Base-by-base conservation (phyloP, 1,140 invertebrate species). In the Liolophura sinensis region DNA sequence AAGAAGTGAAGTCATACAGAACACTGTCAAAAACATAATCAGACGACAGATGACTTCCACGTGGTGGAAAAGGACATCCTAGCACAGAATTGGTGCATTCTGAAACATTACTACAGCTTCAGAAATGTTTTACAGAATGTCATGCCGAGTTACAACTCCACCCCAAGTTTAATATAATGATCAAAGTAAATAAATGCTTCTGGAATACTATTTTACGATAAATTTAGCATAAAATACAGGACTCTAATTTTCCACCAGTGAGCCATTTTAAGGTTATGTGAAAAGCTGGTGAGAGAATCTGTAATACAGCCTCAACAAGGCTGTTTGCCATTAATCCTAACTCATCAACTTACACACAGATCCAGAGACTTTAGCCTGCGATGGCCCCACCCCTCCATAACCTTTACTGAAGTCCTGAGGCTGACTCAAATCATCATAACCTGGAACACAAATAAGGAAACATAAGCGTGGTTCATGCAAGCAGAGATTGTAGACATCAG, bases 371-470 rank as follows among this genome's bases (percentile, higher is more conserved):
- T 88, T 90, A 73, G 76, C 85, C 67, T 78, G 78, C 6, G 71
- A 62, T 82, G 87, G 89, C 71, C 74, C 81, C 59, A 84, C 86
- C 64, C 86, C 85, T 69, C 80, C 80, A 54, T 73, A 70, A 64
- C 86, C 84, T 76, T 90, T 90, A 68, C 80, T 79, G 73, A 89
- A 90, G 70, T 90, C 89, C 83, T 79, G 79, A 46, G 86, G 24
- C 83, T 87, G 87, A 27, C 85, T 85, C 59, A 89, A 73, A 60
- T 86, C 83, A 74, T 92, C 91, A 80, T 92, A 92, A 68, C 87
- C 90, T 67, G 87, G 86, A 25, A 88, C 87, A 73, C 87, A 55
- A 60, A 66, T 52, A 27, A 15, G 27, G 15, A 15, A 59, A 6
- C n/a, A 59, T 20, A 40, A 5, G 31, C 31, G 9, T 3, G 31